phyloP scores from a whole-genome alignment of 2,888 invertebrate genomes.

The Sicus ferrugineus region DNA sequence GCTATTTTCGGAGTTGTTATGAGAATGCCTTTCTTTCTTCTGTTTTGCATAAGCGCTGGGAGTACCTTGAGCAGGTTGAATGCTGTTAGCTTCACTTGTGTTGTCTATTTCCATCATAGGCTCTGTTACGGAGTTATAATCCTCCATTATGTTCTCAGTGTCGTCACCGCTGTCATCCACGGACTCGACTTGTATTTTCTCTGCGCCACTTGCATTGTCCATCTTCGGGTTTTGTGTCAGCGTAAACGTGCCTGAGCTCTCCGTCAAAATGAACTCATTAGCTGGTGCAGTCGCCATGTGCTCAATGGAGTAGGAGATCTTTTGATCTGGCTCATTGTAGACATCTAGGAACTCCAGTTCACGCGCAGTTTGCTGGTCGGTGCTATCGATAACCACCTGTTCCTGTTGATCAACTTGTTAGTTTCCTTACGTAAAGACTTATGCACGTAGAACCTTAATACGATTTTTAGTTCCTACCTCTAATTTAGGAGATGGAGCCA shows the following conservation, averaged over 20 bases:
- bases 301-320: conserved; percentile 62
- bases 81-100: conserved; percentile 10
- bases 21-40: conserved; percentile 42
- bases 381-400: conserved; percentile 39
- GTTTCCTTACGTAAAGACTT: not conserved
- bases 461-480: conserved; percentile 38
- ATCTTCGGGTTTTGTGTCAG: conserved; percentile 56
- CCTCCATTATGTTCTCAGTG: conserved; percentile 51
- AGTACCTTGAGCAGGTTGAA: not conserved
- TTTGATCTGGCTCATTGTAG: conserved; percentile 58
- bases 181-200: conserved; percentile 46
- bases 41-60: conserved; percentile 43
- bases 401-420: conserved; percentile 36
- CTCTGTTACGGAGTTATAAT: conserved; percentile 46
- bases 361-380: conserved; percentile 40
- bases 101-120: conserved; percentile 50
- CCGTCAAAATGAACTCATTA: conserved; percentile 61
- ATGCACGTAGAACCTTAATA: too few species aligned
- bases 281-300: conserved; percentile 55
- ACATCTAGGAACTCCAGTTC: conserved; percentile 61
- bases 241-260: conserved; percentile 59
- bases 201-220: conserved; percentile 43
- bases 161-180: conserved; percentile 49
- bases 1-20: not conserved
- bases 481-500: conserved; percentile 38